A percentile compares a stretch with the other conserved stretches of the same genome.
phyloP scores from a whole-genome alignment of 2,888 invertebrate species.

The Ophonus ardosiacus region DNA sequence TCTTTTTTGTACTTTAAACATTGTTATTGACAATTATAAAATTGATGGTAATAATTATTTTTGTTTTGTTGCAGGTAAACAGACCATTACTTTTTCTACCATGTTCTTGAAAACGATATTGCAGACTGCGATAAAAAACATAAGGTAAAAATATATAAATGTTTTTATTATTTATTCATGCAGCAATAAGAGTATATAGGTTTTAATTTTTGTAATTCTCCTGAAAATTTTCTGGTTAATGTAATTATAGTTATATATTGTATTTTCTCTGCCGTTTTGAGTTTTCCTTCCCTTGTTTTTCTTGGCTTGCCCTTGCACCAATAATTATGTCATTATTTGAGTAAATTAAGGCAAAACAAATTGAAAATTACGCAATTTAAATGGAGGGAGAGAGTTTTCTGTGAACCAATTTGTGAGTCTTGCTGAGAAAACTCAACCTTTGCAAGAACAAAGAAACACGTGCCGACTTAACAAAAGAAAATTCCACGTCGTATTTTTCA shows the following conservation, averaged over 20 bases:
- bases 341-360: background rate
- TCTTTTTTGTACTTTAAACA: no score
- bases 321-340: background rate
- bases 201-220: no score
- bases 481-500: background rate
- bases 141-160: background rate
- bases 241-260: no score
- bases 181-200: no score
- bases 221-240: no score
- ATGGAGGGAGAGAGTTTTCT: background rate
- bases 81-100: background rate
- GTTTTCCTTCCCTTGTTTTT: background rate
- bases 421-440: background rate
- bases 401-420: background rate
- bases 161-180: no score
- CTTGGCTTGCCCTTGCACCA: background rate
- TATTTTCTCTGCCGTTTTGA: background rate
- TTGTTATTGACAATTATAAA: background rate
- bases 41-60: background rate
- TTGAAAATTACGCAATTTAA: background rate
- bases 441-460: slow-evolving; percentile 46
- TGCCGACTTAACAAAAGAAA: slow-evolving; percentile 38
- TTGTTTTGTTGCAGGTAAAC: background rate
- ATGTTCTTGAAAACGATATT: background rate
- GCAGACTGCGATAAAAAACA: background rate